phyloP scores from a whole-genome alignment of 1,140 invertebrate genomes.

The Tribolium castaneum region DNA sequence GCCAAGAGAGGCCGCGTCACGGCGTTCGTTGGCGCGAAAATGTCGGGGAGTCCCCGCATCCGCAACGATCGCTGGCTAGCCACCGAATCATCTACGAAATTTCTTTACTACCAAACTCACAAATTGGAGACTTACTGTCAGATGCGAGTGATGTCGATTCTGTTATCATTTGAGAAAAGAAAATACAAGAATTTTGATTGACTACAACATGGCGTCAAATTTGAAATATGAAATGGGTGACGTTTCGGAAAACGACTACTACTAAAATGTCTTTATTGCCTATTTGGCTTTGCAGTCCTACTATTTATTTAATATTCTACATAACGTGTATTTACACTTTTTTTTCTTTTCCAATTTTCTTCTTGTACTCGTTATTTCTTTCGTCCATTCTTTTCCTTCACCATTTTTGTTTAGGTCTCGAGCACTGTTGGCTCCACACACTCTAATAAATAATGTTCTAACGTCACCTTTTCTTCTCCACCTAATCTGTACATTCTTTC shows the following conservation, averaged over 20 bases:
- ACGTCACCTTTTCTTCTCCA: no score
- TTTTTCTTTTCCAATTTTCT: no score
- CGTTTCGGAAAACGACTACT: background rate
- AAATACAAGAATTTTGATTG: slow-evolving; percentile 3
- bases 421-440: no score
- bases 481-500: no score
- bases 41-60: background rate
- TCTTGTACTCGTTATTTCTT: no score
- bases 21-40: background rate
- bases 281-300: no score
- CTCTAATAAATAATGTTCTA: no score
- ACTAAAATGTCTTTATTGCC: no score
- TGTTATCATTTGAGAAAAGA: background rate
- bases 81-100: background rate
- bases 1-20: background rate
- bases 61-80: background rate
- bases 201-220: background rate
- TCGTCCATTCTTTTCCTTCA: no score
- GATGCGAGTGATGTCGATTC: background rate
- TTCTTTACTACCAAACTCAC: background rate
- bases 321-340: no score
- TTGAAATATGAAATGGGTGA: background rate
- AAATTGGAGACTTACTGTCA: background rate
- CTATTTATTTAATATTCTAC: no score
- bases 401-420: no score